Evolutionary conservation across 2,797 vertebrate genomes (phyloP).

Genomic region (Ctenochaetus hawaiiensis): DNA sequence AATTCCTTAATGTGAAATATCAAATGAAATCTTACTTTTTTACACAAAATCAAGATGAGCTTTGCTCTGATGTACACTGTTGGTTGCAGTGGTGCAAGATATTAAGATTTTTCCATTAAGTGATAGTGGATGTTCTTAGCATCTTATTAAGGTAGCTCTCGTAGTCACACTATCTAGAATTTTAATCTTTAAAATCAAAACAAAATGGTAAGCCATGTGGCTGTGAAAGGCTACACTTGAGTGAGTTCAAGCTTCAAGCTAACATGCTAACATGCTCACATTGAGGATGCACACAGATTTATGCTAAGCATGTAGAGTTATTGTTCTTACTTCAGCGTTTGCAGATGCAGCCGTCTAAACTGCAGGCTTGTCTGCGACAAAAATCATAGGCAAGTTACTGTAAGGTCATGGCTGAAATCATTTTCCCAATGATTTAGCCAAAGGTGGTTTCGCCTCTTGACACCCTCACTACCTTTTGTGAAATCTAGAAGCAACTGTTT

Average conservation of each 20-base stretch:
- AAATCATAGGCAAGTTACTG: neutral
- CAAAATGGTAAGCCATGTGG: neutral
- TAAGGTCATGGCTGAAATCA: neutral
- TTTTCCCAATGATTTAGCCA: neutral
- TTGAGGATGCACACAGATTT: neutral
- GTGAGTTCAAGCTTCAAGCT: neutral
- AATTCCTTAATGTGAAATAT: constrained; percentile 18
- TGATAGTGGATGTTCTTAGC: neutral
- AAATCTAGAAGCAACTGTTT: neutral
- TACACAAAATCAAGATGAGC: neutral
- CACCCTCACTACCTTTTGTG: neutral
- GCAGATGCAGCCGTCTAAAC: neutral
- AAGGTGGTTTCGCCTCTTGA: too few relatives aligned
- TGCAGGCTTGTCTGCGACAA: neutral
- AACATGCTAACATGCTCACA: neutral
- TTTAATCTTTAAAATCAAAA: neutral
- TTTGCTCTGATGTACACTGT: constrained; percentile 9
- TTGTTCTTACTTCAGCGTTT: neutral
- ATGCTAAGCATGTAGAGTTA: neutral
- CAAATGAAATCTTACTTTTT: neutral
- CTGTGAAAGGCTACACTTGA: neutral
- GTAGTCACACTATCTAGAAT: neutral
- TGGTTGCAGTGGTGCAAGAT: neutral
- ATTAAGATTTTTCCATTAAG: neutral
- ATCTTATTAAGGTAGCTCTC: neutral